Conservation (phyloP, 2,113 vertebrate species). For the Bufo gargarizans region DNA sequence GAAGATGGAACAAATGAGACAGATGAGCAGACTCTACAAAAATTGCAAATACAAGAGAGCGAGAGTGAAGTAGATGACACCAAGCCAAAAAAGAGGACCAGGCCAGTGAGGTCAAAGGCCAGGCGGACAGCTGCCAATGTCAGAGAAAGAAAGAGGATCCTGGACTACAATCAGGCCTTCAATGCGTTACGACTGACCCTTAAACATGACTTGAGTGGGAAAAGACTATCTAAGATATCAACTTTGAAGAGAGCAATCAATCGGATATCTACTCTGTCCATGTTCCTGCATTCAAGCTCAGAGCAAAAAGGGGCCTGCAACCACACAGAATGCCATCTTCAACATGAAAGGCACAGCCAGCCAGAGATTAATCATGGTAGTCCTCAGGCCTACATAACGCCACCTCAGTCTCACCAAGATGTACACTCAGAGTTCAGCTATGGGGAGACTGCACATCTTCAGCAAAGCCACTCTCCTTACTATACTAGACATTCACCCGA, state of each 20-base stretch:
- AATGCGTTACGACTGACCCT: constrained; percentile 87
- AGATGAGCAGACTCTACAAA: constrained; percentile 59
- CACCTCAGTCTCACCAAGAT: constrained; percentile 50
- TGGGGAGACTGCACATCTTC: neutral
- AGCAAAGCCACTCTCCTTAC: constrained; percentile 54
- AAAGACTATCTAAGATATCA: constrained; percentile 94
- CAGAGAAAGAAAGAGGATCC: constrained; percentile 91
- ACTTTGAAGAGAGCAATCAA: constrained; percentile 92
- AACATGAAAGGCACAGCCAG: neutral
- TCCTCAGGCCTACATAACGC: constrained; percentile 27
- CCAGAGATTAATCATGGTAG: neutral
- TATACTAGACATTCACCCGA: constrained; percentile 45
- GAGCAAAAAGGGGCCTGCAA: constrained; percentile 69
- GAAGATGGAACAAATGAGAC: constrained; percentile 13
- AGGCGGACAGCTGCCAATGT: constrained; percentile 92
- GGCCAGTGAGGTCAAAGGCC: constrained; percentile 89
- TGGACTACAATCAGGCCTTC: constrained; percentile 98
- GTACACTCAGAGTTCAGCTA: constrained; percentile 32
- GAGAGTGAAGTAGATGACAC: constrained; percentile 63
- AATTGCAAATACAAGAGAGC: constrained; percentile 64
- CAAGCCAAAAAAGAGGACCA: constrained; percentile 75
- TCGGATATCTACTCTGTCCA: constrained; percentile 87
- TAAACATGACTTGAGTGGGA: constrained; percentile 88
- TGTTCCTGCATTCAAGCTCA: constrained; percentile 73
- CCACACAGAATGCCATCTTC: constrained; percentile 78